Base-by-base conservation (phyloP, 2,888 invertebrate species). In the Scaptomyza cyrtandrae region DNA sequence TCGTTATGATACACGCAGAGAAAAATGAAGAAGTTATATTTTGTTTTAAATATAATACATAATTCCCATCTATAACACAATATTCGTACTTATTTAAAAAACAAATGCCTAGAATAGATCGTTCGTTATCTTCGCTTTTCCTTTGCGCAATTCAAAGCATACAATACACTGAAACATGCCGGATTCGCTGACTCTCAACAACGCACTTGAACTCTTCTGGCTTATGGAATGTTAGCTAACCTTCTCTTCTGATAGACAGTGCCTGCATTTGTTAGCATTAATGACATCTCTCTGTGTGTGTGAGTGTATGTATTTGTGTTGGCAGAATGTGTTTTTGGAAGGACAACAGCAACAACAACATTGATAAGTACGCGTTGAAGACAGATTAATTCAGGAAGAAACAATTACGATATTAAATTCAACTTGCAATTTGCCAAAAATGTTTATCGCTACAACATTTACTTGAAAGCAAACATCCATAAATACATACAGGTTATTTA, bases 181-280 rank as follows among this genome's bases (percentile, higher is more conserved):
- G 24, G 24, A 1, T 2, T 24, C 24, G 24, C 24, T 24, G 13
- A 1, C 6, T 19, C 16, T 19, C 6, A 1, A 9, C 31, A 31
- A 29, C 49, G 19, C 16, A 9, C 33, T 16, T 33, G 6, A 16
- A 13, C 6, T 5, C 33, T 19, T 5, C 31, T 13, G 16, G 7
- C 37, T 37, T 35, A 19, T 35, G 35, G 10, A n/a, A 35, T 35
- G 33, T 39, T 14, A 14, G n/a, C 19, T 6, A 3, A 2, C 10
- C 6, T 11, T 0, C 10, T 3, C 35, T 10, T 29, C 43, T 63
- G 65, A 16, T 52, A 48, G 27, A 9, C 35, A 52, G 35, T 37
- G 37, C 37, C 46, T 55, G 64, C 53, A 64, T 43, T 59, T 79
- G 66, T 64, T 59, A 60, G 31, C 45, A 76, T 75, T 77, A 67